A percentile compares a stretch with the other conserved stretches of the same genome.
Evolutionary conservation across 2,113 vertebrate genomes (phyloP).

Genomic region (Dendrocopos noguchii): DNA sequence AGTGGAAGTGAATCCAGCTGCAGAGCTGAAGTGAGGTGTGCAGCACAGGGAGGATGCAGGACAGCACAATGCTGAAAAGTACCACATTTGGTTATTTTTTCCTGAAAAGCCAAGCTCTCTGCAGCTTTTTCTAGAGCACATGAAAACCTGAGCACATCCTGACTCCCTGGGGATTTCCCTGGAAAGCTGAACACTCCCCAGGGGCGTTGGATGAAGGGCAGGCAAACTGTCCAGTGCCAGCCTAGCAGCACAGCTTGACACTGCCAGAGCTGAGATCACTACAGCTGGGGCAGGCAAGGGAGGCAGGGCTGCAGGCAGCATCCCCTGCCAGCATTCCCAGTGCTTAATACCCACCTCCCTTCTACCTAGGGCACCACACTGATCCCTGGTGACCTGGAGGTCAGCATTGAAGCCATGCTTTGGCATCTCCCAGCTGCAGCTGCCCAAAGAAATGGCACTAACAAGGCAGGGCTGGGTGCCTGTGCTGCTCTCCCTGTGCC

Average conservation of each 20-base stretch:
- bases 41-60: background rate
- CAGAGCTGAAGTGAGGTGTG: background rate
- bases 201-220: background rate
- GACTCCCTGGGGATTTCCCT: background rate
- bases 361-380: background rate
- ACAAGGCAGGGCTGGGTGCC: background rate
- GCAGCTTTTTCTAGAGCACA: background rate
- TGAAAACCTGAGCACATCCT: background rate
- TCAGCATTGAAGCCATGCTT: background rate
- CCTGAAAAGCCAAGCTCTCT: background rate
- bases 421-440: background rate
- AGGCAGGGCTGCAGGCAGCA: background rate
- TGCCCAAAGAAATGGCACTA: background rate
- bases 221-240: background rate
- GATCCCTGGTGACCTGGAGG: background rate
- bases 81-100: background rate
- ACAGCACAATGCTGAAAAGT: rapidly evolving
- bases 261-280: background rate
- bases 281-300: rapidly evolving
- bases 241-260: background rate
- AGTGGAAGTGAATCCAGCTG: background rate
- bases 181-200: rapidly evolving
- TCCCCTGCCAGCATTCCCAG: background rate
- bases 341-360: background rate
- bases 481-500: rapidly evolving